phyloP scores from a whole-genome alignment of 2,113 vertebrate genomes.

The Campylomormyrus tamandua region DNA sequence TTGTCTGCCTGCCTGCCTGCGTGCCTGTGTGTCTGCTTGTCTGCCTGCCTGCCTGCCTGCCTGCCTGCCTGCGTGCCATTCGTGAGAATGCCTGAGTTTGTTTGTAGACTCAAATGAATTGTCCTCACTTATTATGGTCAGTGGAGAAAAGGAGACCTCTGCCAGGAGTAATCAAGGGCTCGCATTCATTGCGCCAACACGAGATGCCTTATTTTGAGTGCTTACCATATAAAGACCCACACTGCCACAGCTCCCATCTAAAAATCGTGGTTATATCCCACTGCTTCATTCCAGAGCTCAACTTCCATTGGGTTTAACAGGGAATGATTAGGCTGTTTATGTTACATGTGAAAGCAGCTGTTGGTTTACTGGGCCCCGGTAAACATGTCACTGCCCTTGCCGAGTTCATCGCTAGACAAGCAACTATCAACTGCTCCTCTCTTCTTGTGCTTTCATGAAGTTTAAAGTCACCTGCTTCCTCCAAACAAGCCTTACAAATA shows the following conservation, averaged over 20 bases:
- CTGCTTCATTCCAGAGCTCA: neutral
- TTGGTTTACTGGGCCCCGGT: neutral
- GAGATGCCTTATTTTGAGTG: slow-evolving; percentile 7
- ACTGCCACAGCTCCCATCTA: neutral
- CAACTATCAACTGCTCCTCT: neutral
- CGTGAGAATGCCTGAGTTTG: neutral
- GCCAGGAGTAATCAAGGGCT: neutral
- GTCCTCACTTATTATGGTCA: slow-evolving; percentile 30
- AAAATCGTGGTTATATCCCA: neutral
- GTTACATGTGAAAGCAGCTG: neutral
- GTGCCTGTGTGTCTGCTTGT: neutral
- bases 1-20: neutral
- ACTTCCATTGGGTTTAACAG: neutral
- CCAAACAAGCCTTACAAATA: neutral
- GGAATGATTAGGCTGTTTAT: neutral
- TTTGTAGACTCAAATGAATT: slow-evolving; percentile 19
- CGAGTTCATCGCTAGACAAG: neutral
- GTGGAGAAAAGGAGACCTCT: slow-evolving; percentile 12
- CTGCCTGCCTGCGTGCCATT: neutral
- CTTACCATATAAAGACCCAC: slow-evolving; percentile 8
- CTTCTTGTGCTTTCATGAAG: neutral
- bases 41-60: neutral
- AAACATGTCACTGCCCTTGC: neutral
- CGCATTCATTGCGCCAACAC: neutral
- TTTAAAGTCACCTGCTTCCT: neutral